phyloP scores from a whole-genome alignment of 2,888 invertebrate genomes.

The Sepioteuthis lessoniana region DNA sequence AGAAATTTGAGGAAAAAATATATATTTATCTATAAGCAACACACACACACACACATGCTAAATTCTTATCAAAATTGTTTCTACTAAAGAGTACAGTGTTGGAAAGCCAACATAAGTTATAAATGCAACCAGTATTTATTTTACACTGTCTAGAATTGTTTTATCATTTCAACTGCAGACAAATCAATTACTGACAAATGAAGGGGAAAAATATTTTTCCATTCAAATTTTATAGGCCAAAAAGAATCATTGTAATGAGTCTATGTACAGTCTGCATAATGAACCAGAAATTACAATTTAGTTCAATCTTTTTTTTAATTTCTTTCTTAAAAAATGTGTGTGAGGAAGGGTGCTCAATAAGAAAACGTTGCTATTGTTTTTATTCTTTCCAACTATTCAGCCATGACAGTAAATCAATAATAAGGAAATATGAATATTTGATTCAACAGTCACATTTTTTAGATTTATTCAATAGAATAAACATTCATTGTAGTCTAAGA shows the following conservation, averaged over 20 bases:
- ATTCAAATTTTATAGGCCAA: neutral
- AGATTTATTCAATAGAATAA: no score
- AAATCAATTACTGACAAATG: neutral
- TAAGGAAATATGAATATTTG: neutral
- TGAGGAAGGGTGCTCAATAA: no score
- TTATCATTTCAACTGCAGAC: neutral
- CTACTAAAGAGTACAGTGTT: no score
- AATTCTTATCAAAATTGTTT: no score
- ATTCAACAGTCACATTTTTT: no score
- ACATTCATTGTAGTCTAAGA: no score
- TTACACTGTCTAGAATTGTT: neutral
- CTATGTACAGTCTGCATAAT: neutral
- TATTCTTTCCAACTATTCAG: neutral
- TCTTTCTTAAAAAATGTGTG: neutral
- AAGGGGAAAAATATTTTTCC: no score
- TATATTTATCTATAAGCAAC: no score
- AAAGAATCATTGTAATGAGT: neutral
- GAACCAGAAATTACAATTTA: neutral
- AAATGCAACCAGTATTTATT: neutral
- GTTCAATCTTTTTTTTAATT: neutral
- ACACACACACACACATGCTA: no score
- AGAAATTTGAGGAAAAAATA: no score
- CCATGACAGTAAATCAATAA: neutral
- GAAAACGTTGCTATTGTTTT: no score
- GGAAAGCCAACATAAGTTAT: no score